A percentile compares a stretch with the other conserved stretches of the same genome.
Conservation (phyloP, 2,113 vertebrate genomes). For the Colossoma macropomum region DNA sequence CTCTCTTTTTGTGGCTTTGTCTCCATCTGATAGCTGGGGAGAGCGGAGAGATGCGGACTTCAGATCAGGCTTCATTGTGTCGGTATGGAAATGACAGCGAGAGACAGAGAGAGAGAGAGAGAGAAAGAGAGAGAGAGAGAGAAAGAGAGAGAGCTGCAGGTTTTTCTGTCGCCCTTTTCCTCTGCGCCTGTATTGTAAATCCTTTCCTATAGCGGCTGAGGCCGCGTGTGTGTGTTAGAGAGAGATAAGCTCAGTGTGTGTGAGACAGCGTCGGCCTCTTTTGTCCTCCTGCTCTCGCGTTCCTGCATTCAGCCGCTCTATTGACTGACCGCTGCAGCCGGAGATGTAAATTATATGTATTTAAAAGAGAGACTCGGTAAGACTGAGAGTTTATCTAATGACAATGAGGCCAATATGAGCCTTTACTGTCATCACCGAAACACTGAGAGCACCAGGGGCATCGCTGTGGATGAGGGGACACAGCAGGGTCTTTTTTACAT, state of each 20-base stretch:
- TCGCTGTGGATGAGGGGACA: no score
- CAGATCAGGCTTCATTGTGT: conserved; percentile 64
- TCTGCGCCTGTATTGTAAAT: conserved; percentile 76
- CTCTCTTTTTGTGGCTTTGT: conserved; percentile 39
- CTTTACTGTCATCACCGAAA: no score
- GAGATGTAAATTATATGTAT: conserved; percentile 51
- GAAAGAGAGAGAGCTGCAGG: conserved; percentile 48
- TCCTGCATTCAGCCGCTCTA: conserved; percentile 61
- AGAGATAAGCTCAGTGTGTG: conserved; percentile 77
- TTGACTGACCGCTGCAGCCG: conserved; percentile 63
- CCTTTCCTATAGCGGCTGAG: conserved; percentile 75
- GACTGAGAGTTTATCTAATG: conserved; percentile 55
- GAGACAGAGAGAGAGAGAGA: conserved; percentile 48
- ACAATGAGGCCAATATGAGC: conserved; percentile 47
- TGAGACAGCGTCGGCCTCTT: conserved; percentile 65
- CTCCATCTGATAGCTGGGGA: conserved; percentile 39
- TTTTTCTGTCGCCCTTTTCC: conserved; percentile 59
- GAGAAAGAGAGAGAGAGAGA: conserved; percentile 33
- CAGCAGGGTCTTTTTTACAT: no score
- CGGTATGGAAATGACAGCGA: conserved; percentile 62
- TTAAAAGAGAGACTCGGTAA: conserved; percentile 39
- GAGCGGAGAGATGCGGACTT: conserved; percentile 57
- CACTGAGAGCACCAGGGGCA: neutral
- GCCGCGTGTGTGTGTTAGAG: conserved; percentile 73
- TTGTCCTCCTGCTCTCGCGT: conserved; percentile 69